Conservation (phyloP, 2,888 invertebrate genomes). For the Melangyna quadrimaculata region DNA sequence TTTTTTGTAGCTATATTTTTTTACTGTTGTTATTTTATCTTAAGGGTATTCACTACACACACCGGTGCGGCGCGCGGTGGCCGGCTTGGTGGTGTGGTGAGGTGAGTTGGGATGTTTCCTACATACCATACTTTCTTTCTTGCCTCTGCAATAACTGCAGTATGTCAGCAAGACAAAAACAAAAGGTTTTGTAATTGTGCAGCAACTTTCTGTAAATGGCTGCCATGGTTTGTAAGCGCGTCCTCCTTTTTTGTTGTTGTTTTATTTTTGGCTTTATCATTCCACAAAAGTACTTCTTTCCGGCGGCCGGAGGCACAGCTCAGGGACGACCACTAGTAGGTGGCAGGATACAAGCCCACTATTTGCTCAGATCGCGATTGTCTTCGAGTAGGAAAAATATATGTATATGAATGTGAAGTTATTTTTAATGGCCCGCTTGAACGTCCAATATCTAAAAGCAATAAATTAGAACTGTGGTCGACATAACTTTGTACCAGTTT, state of each 20-base stretch:
- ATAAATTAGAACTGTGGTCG: conserved; percentile 67
- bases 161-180: conserved; percentile 20
- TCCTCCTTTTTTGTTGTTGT: conserved; percentile 21
- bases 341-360: conserved; percentile 24
- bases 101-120: background rate
- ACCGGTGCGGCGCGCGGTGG: too few relatives aligned
- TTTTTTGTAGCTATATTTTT: background rate
- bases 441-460: conserved; percentile 60
- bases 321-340: conserved; percentile 3
- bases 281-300: conserved; percentile 29
- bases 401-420: conserved; percentile 19
- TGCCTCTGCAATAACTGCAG: conserved; percentile 36
- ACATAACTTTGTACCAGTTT: conserved; percentile 25
- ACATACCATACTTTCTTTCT: background rate
- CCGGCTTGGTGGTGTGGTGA: background rate
- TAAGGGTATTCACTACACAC: conserved; percentile 7
- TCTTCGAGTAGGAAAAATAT: background rate
- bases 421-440: conserved; percentile 59
- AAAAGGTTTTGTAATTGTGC: conserved; percentile 41
- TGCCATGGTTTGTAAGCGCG: conserved; percentile 1
- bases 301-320: conserved; percentile 1
- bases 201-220: conserved; percentile 38
- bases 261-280: conserved; percentile 14
- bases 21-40: conserved; percentile 21
- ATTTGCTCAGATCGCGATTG: conserved; percentile 34